Evolutionary conservation across 1,140 invertebrate genomes (phyloP).

Genomic region (Drosophila kurseongensis): DNA sequence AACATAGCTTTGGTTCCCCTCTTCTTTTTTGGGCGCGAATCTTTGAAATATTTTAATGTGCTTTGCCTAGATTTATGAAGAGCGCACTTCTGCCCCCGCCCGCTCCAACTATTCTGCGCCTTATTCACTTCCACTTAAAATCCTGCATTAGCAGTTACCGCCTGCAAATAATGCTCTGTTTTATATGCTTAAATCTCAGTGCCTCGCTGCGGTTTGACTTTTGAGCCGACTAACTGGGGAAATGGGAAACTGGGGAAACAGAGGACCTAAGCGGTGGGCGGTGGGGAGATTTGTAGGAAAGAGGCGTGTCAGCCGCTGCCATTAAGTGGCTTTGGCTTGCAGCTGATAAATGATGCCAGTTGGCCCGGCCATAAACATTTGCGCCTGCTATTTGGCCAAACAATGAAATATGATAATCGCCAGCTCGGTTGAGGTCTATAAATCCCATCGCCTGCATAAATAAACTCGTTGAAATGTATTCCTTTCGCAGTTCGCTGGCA

Average conservation of each 20-base stretch:
- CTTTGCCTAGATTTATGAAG: slow-evolving; percentile 55
- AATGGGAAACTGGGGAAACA: background rate
- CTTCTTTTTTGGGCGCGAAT: slow-evolving; percentile 28
- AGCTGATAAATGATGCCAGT: slow-evolving; percentile 59
- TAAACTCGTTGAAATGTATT: slow-evolving; percentile 15
- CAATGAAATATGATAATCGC: slow-evolving; percentile 63
- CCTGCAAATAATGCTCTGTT: slow-evolving; percentile 58
- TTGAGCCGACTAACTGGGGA: slow-evolving; percentile 21
- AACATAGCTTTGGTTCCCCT: slow-evolving; percentile 1
- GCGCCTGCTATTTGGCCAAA: slow-evolving; percentile 39
- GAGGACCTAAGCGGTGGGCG: background rate
- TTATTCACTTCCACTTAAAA: slow-evolving; percentile 33
- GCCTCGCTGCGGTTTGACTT: slow-evolving; percentile 49
- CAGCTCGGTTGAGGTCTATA: slow-evolving; percentile 29
- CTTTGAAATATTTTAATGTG: slow-evolving; percentile 66
- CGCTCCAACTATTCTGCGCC: slow-evolving; percentile 4
- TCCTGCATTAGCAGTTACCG: slow-evolving; percentile 43
- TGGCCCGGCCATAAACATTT: slow-evolving; percentile 51
- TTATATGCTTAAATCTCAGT: slow-evolving; percentile 49
- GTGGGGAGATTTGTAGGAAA: background rate
- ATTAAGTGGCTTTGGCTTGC: slow-evolving; percentile 61
- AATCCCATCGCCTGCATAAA: slow-evolving; percentile 45
- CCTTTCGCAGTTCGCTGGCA: slow-evolving; percentile 4
- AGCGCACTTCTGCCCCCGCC: background rate
- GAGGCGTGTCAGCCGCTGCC: slow-evolving; percentile 20